A percentile compares a stretch with the other conserved stretches of the same genome.
phyloP scores from a whole-genome alignment of 2,888 invertebrate species.

The Tolmerus cingulatus region DNA sequence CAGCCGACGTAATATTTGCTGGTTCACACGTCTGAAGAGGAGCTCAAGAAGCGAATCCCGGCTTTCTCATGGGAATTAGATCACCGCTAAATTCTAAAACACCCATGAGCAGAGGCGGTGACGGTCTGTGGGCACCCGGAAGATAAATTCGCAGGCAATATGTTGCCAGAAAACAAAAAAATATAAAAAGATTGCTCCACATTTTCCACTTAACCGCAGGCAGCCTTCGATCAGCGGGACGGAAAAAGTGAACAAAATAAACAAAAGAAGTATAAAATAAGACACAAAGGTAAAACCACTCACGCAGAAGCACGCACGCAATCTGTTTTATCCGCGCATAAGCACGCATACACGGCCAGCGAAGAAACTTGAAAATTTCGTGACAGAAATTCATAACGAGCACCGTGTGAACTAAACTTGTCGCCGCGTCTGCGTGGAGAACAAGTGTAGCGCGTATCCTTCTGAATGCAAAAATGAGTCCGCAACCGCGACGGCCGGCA shows the following conservation, averaged over 20 bases:
- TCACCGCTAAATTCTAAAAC: conserved; percentile 8
- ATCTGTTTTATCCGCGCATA: conserved; percentile 47
- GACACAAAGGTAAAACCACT: conserved; percentile 12
- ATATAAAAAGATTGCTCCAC: conserved; percentile 7
- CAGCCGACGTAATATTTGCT: neutral
- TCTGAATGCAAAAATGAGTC: conserved; percentile 19
- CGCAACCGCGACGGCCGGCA: neutral
- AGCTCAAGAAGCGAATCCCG: neutral
- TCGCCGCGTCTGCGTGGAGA: conserved; percentile 48
- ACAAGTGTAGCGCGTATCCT: conserved; percentile 45
- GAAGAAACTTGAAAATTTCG: conserved; percentile 59
- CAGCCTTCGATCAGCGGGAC: conserved; percentile 13
- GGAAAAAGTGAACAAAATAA: neutral
- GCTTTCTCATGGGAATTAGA: neutral
- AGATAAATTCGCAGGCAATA: neutral
- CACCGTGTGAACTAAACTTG: conserved; percentile 60
- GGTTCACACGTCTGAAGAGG: neutral
- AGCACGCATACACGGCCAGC: conserved; percentile 50
- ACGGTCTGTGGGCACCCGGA: neutral
- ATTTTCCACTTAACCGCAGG: conserved; percentile 9
- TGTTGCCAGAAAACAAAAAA: neutral
- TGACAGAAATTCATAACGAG: conserved; percentile 62
- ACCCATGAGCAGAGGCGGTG: neutral
- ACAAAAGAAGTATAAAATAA: neutral
- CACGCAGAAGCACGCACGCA: conserved; percentile 42